Base-by-base conservation (phyloP, 53 echinoderm and acorn worm genomes). In the Stichopus horrens region DNA sequence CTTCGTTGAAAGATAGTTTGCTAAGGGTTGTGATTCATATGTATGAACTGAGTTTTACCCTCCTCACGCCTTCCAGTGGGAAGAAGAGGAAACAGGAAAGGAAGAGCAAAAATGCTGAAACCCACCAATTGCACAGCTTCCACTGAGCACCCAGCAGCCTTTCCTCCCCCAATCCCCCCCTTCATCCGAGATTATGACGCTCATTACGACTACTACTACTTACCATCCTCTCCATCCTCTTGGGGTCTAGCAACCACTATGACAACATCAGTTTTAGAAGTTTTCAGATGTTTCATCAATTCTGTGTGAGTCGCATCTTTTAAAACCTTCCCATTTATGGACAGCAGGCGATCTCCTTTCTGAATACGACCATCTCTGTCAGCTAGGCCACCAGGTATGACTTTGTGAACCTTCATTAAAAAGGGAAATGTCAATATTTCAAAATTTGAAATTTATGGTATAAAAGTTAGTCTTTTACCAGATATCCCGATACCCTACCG, bases 291-390 rank as follows among this genome's bases (percentile, higher is more conserved):
- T 75, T 88, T 92, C 89, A 96, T 75, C 11, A 93, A 93, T 78
- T 96, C 91, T 79, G 94, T 86, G 76, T 99, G 99, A 22, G 91
- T 99, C 16, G 94, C 95, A 83, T 94, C 94, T 83, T 99, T 96
- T 77, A 99, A 81, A 9, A 95, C 94, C n/a, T 91, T 91, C 6
- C 99, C 99, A 75, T 96, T 99, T 87, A 99, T 91, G 5, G 99
- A 99, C 55, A 99, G 89, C 7, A 99, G 86, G 19, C 99, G 91
- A 19, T 99, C 99, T 10, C 99, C 99, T 9, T 91, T 89, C 89
- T 96, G 99, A 82, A 99, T 90, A n/a, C 96, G 88, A 8, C 99
- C 95, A 71, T 96, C 94, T 23, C 90, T 89, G 67, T 94, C 86
- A 11, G 96, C 99, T 8, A 99, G 92, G 53, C 99, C 99, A 16